Conservation (phyloP, 2,888 invertebrate species). For the Lysandra coridon region DNA sequence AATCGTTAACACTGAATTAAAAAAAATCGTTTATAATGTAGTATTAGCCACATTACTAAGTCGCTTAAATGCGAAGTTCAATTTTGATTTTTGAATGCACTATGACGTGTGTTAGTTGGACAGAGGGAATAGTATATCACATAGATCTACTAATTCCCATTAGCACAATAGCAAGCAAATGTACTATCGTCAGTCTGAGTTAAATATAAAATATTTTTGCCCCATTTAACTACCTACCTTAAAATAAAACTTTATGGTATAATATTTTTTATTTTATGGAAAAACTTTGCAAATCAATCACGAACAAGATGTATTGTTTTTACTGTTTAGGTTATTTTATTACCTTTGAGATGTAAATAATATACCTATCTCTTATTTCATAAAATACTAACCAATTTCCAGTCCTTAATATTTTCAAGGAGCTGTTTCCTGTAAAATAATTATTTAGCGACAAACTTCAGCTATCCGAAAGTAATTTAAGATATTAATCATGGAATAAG, state of each 20-base stretch:
- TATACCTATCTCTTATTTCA: neutral
- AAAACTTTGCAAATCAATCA: too few relatives aligned
- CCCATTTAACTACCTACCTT: too few relatives aligned
- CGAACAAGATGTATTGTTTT: too few relatives aligned
- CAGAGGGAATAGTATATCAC: neutral
- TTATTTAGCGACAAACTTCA: neutral
- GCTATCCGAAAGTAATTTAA: constrained; percentile 25
- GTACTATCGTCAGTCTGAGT: neutral
- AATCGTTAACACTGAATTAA: too few relatives aligned
- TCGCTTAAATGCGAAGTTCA: neutral
- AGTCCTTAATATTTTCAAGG: neutral
- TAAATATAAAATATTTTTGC: too few relatives aligned
- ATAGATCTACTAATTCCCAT: neutral
- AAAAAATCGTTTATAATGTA: neutral
- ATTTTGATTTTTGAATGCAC: neutral
- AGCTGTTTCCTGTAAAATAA: constrained; percentile 2
- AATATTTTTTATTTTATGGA: too few relatives aligned
- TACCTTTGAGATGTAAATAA: too few relatives aligned
- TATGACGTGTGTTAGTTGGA: neutral
- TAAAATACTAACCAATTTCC: neutral
- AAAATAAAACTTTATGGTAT: too few relatives aligned
- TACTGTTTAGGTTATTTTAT: too few relatives aligned
- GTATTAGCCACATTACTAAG: neutral
- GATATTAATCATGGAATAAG: constrained; percentile 26
- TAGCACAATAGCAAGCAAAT: neutral